phyloP scores from a whole-genome alignment of 2,113 vertebrate genomes.

The Tetrax tetrax region DNA sequence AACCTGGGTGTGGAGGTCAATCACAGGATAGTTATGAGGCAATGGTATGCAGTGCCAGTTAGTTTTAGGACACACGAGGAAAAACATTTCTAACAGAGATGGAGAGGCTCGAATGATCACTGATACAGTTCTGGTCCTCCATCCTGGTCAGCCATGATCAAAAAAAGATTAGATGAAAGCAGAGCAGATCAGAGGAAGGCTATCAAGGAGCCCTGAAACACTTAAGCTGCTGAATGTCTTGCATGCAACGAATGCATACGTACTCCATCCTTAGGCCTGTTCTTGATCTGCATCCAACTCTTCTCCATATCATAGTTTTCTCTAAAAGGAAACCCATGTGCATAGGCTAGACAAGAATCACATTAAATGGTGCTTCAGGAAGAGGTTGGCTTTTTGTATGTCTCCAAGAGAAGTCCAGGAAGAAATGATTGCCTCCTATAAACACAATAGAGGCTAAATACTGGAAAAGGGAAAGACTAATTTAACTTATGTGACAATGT shows the following conservation, averaged over 20 bases:
- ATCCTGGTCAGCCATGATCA: not conserved
- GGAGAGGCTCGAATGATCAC: not conserved
- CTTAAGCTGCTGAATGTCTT: not conserved
- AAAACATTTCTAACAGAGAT: not conserved
- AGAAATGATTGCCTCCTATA: not conserved
- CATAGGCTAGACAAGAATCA: not conserved
- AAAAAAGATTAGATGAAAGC: not conserved
- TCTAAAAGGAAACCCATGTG: not conserved
- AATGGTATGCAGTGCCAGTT: not conserved
- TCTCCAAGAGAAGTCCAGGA: not conserved
- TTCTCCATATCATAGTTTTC: not conserved
- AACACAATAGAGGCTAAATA: not conserved
- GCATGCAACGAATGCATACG: not conserved
- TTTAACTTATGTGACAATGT: not conserved
- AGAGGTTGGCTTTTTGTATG: not conserved
- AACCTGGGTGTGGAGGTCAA: not conserved
- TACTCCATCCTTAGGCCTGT: not conserved
- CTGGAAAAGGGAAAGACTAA: not conserved
- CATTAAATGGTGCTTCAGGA: not conserved
- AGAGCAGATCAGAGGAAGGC: not conserved
- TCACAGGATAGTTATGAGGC: not conserved
- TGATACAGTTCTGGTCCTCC: not conserved
- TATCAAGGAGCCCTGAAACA: not conserved
- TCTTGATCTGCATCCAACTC: not conserved
- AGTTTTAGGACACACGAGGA: not conserved